Base-by-base conservation (phyloP, 2,113 vertebrate species). In the Upupa epops region DNA sequence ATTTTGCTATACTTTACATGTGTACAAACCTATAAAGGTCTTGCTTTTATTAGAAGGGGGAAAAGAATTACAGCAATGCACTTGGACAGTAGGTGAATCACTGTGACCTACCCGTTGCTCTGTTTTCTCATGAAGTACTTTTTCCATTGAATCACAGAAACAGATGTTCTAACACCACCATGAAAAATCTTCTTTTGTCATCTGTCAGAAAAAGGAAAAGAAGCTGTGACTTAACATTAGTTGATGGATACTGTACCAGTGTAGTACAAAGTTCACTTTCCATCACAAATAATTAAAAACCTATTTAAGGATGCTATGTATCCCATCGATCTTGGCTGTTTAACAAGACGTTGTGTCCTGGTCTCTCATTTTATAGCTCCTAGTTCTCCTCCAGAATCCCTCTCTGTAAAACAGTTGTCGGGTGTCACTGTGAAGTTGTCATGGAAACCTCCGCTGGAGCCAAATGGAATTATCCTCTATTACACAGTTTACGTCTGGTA, bases 401-500 rank as follows among this genome's bases (percentile, higher is more conserved):
- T 99, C 79, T 97, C 85, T 3, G 96, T 98, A 93, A 98, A 97
- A 97, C 98, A 98, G 97, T 97, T 99, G 97, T 99, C 98, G 93
- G 98, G 98, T 97, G 98, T 98, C 97, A 98, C 97, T 78, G 98
- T 99, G 91, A 97, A 98, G 97, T 98, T 99, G 98, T 99, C 98
- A 96, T 99, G 99, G 99, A 95, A 98, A 97, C 98, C 98, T 81
- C 98, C 98, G 0, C 66, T 97, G 69, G 97, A 99, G 96, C 98
- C 98, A 97, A 99, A 99, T 97, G 98, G 98, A 97, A 98, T 99
- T 96, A 98, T 99, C 89, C 98, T 99, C 90, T 98, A 98, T 98
- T 99, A 99, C 97, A 96, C 97, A 92, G 97, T 99, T 95, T 98
- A 98, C 69, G 96, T 99, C 95, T 99, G 99, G 99, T 99, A 98